Percentiles rank a stretch among this genome's conserved stretches.
Conservation (phyloP, 2,888 invertebrate genomes). For the Anthrax anthrax region DNA sequence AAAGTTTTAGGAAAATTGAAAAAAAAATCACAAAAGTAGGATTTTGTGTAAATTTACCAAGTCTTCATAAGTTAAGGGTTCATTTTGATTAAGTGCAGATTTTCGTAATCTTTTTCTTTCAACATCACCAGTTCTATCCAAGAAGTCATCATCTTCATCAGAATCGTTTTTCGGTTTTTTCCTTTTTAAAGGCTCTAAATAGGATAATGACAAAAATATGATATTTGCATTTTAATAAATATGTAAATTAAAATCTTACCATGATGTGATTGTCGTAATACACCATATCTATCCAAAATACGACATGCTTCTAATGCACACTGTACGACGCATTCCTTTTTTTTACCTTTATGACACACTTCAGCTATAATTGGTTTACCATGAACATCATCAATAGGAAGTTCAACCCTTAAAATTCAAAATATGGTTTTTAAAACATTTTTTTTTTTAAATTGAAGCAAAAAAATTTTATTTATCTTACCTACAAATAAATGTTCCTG, state of each 20-base stretch:
- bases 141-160: conserved; percentile 90
- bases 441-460: no score
- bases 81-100: conserved; percentile 17
- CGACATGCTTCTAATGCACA: conserved; percentile 93
- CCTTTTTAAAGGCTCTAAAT: conserved; percentile 63
- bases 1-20: no score
- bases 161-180: conserved; percentile 67
- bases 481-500: conserved; percentile 75
- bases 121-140: conserved; percentile 87
- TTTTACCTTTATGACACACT: conserved; percentile 76
- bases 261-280: conserved; percentile 73
- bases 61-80: conserved; percentile 46
- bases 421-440: no score
- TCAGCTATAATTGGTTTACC: conserved; percentile 72
- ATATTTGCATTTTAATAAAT: conserved; percentile 5
- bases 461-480: conserved; percentile 22
- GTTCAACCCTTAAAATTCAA: conserved; percentile 45
- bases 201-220: no score
- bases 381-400: conserved; percentile 66
- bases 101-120: conserved; percentile 72
- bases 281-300: conserved; percentile 73
- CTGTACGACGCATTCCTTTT: conserved; percentile 83
- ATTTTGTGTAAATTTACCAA: conserved; percentile 36
- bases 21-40: background rate
- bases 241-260: conserved; percentile 47